Evolutionary conservation across 2,797 vertebrate species (phyloP), one percentile per base, ranked within the genome.

Genomic region (Mus spretus): DNA sequence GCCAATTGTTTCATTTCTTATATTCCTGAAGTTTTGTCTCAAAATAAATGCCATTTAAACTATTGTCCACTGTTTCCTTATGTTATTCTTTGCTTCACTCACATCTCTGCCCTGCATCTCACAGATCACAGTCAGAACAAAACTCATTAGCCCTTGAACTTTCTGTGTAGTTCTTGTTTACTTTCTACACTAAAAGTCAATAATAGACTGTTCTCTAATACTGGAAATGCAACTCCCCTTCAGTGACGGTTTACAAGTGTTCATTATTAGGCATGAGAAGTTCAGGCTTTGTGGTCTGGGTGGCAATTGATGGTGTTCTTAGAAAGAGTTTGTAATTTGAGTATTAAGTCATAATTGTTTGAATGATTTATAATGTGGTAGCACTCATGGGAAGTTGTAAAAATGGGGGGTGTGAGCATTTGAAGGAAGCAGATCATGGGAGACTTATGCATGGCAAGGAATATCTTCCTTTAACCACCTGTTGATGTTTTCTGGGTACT

Each of bases 161-260:
- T 53, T 55, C 47, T 55, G 22, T 26, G 47, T 26, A 11, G 20
- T 55, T 15, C 7, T 86, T 55, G 5, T 26, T 24, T 0, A 28
- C 24, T 89, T 75, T 57, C 37, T n/a, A 40, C n/a, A 61, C 44
- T 57, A 37, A 84, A 8, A 55, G 65, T 47, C 65, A 50, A 1
- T 77, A 70, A 19, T 12, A 5, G 31, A 44, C 44, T 72, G 0
- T 50, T 57, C 53, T 14, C 47, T 47, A 55, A 85, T 4, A 77
- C 8, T 91, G 22, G 6, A 19, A 7, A 77, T 28, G 47, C n/a
- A n/a, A 6, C 12, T 28, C 37, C 22, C 70, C 74, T 44, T 78
- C 15, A 81, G 2, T 72, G n/a, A 63, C 12, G 3, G 1, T 22
- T 7, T 12, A 2, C 0, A 40, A 10, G 1, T 80, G 8, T 37